Evolutionary conservation across 37 sponge, comb jelly and placozoan species (phyloP).

Genomic region (Geodia barretti): DNA sequence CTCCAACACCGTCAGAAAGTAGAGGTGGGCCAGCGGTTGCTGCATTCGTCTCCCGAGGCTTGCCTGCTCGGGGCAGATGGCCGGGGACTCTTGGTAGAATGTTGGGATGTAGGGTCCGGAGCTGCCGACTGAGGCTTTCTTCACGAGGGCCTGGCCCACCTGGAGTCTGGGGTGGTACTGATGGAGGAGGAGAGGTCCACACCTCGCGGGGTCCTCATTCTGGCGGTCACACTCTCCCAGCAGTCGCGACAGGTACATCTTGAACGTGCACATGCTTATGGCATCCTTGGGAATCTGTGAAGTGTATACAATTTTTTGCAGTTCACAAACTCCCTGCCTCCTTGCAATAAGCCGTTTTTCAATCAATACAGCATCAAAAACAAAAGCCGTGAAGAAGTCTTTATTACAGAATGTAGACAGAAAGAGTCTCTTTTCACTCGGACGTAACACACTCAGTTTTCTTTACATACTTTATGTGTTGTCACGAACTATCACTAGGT

Average conservation of each 20-base stretch:
- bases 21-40: constrained; percentile 84
- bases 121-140: not conserved
- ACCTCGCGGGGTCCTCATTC: not conserved
- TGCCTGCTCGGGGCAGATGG: constrained; percentile 2
- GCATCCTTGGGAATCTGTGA: constrained; percentile 10
- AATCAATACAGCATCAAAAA: too few relatives aligned
- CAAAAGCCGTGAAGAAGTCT: too few relatives aligned
- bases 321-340: too few relatives aligned
- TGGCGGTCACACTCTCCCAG: constrained; percentile 42
- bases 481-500: too few relatives aligned
- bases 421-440: too few relatives aligned
- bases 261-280: constrained; percentile 33
- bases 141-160: constrained; percentile 23
- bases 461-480: too few relatives aligned
- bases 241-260: constrained; percentile 56
- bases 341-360: too few relatives aligned
- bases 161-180: constrained; percentile 17
- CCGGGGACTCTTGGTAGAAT: constrained; percentile 51
- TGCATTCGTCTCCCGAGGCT: constrained; percentile 39
- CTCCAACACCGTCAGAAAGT: constrained; percentile 79
- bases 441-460: too few relatives aligned
- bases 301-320: too few relatives aligned
- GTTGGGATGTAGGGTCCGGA: constrained; percentile 49
- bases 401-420: too few relatives aligned
- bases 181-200: constrained; percentile 49